Base-by-base conservation (phyloP, 2,113 vertebrate genomes). In the Spermophilus dauricus region DNA sequence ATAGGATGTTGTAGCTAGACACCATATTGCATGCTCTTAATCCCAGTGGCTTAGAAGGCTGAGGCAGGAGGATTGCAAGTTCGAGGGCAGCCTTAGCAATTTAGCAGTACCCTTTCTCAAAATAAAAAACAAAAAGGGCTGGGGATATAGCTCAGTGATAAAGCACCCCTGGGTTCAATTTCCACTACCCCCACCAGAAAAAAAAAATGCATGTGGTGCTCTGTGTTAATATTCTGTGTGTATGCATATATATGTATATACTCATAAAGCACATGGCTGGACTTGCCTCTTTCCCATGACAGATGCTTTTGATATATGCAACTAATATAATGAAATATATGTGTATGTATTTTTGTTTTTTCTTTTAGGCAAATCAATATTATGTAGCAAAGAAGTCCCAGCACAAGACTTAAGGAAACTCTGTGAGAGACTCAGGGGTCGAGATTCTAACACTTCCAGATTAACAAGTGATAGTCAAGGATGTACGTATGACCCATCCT, bases 361-460 rank as follows among this genome's bases (percentile, higher is more conserved):
- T 90, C 76, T 94, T 93, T 58, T 97, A 99, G 99, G 99, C 61
- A 99, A 99, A 97, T 99, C 99, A 4, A 97, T 99, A 97, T 96
- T 99, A 84, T 99, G 99, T 97, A 99, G 99, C 97, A 99, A 99
- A 94, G 99, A 99, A 95, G 98, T 99, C 65, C 99, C 99, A 94
- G 98, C 99, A 32, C 99, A 99, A 98, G 99, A 99, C 97, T 98
- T 99, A 97, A 99, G 99, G 96, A 99, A 95, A 2, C 99, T 99
- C 77, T 99, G 99, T 92, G 99, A 99, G 98, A 99, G 98, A 10
- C 97, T 99, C 76, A 98, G 99, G 98, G 99, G 99, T 86, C 97
- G 94, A 39, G 91, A 90, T 11, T 97, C 95, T 92, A 93, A 97
- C 81, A 91, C 90, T 73, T 67, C 77, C 75, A 88, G 26, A 58